Conservation (phyloP, 2,888 invertebrate species). For the Leptopilina myrica region DNA sequence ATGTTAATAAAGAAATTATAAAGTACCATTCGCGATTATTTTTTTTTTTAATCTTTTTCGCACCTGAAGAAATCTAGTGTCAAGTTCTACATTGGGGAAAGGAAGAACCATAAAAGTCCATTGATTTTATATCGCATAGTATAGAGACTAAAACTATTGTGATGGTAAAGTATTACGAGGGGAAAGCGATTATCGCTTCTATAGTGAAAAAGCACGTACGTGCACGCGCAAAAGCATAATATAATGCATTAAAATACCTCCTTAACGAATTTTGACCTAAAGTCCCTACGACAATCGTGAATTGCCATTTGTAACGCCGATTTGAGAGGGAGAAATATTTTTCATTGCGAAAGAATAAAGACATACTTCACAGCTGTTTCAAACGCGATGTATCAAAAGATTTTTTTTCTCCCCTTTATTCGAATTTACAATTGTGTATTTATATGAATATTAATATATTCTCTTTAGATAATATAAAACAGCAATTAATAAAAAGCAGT, state of each 20-base stretch:
- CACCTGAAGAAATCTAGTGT: not conserved
- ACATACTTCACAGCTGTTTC: not conserved
- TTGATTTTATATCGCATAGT: constrained; percentile 2
- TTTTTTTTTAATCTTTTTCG: not conserved
- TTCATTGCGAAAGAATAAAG: not conserved
- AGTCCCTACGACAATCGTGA: constrained; percentile 1
- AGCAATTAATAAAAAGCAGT: no score
- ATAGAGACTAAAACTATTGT: not conserved
- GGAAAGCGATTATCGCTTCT: constrained; percentile 6
- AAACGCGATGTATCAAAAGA: not conserved
- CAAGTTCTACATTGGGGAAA: not conserved
- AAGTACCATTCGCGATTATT: not conserved
- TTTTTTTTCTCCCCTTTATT: not conserved
- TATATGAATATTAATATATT: no score
- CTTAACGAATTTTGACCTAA: constrained; percentile 34
- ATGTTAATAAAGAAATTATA: not conserved
- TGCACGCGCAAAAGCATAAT: constrained; percentile 1
- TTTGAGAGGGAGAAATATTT: constrained; percentile 6
- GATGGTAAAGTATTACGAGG: not conserved
- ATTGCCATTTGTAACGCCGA: constrained; percentile 9
- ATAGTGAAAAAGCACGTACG: constrained; percentile 25
- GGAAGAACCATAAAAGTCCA: constrained; percentile 8
- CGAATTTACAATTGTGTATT: not conserved
- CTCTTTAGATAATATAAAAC: no score
- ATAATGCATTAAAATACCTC: constrained; percentile 26